A percentile compares a stretch with the other conserved stretches of the same genome.
Conservation (phyloP, 2,888 invertebrate genomes). For the Cerceris rybyensis region DNA sequence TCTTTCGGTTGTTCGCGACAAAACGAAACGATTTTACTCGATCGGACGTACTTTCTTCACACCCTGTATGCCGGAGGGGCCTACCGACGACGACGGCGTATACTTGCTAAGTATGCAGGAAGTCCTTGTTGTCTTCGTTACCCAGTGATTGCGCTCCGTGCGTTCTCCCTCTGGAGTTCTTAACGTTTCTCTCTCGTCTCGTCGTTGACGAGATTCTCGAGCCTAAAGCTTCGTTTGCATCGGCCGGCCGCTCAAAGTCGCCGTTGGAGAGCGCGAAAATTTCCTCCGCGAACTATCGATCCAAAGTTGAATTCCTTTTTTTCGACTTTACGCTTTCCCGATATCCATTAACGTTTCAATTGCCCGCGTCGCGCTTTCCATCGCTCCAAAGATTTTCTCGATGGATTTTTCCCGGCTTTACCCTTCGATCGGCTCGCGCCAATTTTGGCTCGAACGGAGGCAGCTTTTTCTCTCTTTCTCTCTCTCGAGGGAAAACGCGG, state of each 20-base stretch:
- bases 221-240: not conserved
- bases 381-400: not conserved
- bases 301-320: too few species aligned
- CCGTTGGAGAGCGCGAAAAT: conserved; percentile 28
- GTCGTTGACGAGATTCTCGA: not conserved
- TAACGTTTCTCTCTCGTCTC: conserved; percentile 43
- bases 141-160: conserved; percentile 70
- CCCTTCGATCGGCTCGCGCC: too few species aligned
- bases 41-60: conserved; percentile 32
- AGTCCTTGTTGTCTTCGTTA: conserved; percentile 78
- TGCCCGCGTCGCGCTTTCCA: conserved; percentile 53
- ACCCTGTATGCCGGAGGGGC: conserved; percentile 23
- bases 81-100: conserved; percentile 22
- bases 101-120: conserved; percentile 70
- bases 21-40: not conserved
- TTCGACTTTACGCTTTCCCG: conserved; percentile 47
- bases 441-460: too few species aligned
- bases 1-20: too few species aligned
- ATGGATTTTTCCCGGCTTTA: too few species aligned
- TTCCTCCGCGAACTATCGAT: too few species aligned
- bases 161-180: conserved; percentile 53
- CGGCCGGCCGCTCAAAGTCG: not conserved
- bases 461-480: too few species aligned
- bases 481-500: too few species aligned
- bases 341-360: conserved; percentile 71